These are phyloP conservation scores for Epinotia demarniana DNA, from an alignment of 2,888 invertebrate species.

Conservation along the genomic window DNA sequence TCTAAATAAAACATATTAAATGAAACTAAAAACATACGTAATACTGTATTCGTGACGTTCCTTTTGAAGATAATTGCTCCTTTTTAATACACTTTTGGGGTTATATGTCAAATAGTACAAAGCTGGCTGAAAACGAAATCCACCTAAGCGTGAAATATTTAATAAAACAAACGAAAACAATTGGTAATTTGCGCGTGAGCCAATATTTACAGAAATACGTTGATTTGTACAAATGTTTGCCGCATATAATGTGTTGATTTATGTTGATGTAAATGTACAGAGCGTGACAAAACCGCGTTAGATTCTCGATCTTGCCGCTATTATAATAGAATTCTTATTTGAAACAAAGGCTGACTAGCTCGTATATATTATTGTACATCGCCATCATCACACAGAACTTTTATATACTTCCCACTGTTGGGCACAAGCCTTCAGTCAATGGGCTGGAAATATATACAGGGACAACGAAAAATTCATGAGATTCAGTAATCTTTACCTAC, in stretches of 20 bases:
- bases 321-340: background rate
- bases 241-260: constrained; percentile 19
- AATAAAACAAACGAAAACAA: constrained; percentile 20
- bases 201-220: constrained; percentile 33
- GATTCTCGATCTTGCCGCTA: background rate
- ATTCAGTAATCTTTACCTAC: too few species aligned
- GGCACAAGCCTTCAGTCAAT: too few species aligned
- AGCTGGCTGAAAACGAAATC: background rate
- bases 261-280: constrained; percentile 8
- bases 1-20: too few species aligned
- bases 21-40: too few species aligned
- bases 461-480: too few species aligned
- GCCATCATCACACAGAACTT: background rate
- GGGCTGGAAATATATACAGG: too few species aligned
- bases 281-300: background rate
- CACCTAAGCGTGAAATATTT: constrained; percentile 11
- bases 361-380: background rate
- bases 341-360: background rate
- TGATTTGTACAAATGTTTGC: constrained; percentile 34
- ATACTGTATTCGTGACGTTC: too few species aligned
- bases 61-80: too few species aligned
- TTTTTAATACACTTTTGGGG: background rate
- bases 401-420: too few species aligned
- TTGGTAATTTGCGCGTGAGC: constrained; percentile 28
- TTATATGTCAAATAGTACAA: background rate